Conservation (phyloP, 2,888 invertebrate species). For the Drosophila affinis region DNA sequence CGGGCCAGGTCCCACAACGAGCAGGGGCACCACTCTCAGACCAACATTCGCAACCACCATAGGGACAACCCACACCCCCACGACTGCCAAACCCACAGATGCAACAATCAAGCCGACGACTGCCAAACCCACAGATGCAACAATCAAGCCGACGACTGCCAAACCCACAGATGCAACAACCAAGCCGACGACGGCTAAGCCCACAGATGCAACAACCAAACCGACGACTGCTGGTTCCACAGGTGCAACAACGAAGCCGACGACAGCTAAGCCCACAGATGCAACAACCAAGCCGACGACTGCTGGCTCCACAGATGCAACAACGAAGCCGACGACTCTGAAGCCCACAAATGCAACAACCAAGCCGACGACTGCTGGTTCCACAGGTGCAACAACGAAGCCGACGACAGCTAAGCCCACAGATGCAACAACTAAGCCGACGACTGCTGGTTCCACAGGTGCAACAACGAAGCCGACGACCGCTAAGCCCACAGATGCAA, state of each 20-base stretch:
- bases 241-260: background rate
- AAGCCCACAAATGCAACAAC: slow-evolving; percentile 11
- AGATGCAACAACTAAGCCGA: background rate
- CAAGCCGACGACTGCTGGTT: background rate
- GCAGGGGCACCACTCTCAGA: slow-evolving; percentile 5
- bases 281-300: slow-evolving; percentile 6
- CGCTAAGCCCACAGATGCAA: background rate
- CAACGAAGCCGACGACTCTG: background rate
- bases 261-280: background rate
- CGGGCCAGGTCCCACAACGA: slow-evolving; percentile 1
- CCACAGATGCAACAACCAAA: background rate
- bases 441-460: background rate
- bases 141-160: background rate
- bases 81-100: slow-evolving; percentile 16
- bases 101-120: background rate
- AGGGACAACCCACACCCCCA: background rate
- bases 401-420: background rate
- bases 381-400: background rate
- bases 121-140: background rate
- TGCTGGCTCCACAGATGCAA: background rate
- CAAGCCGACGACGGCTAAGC: background rate
- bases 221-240: slow-evolving; percentile 4
- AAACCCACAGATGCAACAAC: slow-evolving; percentile 2
- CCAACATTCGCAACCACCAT: slow-evolving; percentile 3
- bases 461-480: background rate